phyloP scores from a whole-genome alignment of 2,888 invertebrate species.

The Deroplatys truncata region DNA sequence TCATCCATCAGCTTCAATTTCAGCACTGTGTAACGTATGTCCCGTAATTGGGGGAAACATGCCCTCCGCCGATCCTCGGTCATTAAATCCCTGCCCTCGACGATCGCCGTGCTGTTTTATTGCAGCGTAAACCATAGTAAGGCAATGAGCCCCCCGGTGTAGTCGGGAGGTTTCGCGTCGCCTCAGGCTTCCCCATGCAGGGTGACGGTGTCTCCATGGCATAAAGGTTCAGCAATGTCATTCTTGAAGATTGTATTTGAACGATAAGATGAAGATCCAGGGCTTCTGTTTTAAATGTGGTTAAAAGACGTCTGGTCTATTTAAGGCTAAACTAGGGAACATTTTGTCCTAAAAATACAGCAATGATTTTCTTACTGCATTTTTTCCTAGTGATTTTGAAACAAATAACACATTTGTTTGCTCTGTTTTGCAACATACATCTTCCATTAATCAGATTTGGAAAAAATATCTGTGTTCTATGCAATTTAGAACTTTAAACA shows the following conservation, averaged over 20 bases:
- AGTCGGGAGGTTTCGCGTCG: neutral
- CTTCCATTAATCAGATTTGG: too few relatives aligned
- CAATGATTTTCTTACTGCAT: too few relatives aligned
- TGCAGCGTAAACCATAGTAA: neutral
- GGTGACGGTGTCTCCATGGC: neutral
- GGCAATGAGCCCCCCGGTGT: neutral
- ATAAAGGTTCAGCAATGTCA: neutral
- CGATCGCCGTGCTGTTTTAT: neutral
- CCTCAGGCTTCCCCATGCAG: neutral
- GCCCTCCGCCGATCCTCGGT: neutral
- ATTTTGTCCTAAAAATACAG: too few relatives aligned
- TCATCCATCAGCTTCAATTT: neutral
- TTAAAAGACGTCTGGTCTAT: too few relatives aligned
- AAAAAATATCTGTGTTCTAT: too few relatives aligned
- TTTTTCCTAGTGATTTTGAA: too few relatives aligned
- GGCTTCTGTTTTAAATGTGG: too few relatives aligned
- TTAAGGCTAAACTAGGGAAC: too few relatives aligned
- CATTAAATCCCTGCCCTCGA: neutral
- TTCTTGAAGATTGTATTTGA: neutral
- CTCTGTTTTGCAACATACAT: too few relatives aligned
- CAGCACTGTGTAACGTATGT: neutral
- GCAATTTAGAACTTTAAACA: too few relatives aligned
- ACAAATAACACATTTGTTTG: too few relatives aligned
- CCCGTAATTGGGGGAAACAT: neutral
- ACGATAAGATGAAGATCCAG: neutral